Evolutionary conservation across 2,113 vertebrate genomes (phyloP).

Genomic region (Atherinomorus stipes): DNA sequence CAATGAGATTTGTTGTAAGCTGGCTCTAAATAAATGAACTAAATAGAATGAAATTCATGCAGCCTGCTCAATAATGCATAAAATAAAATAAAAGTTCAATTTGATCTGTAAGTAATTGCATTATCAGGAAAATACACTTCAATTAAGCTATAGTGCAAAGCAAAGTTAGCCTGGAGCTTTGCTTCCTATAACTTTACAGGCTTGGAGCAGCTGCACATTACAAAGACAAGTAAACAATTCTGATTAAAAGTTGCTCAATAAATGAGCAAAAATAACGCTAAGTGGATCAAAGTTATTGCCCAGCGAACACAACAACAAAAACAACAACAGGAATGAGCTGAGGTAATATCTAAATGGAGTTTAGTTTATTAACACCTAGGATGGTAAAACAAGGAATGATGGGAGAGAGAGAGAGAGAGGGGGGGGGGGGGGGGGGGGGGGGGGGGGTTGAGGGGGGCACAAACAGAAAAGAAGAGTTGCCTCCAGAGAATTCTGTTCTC

Average conservation of each 20-base stretch:
- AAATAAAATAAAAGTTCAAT: not conserved
- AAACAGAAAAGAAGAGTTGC: conserved; percentile 63
- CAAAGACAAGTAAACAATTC: not conserved
- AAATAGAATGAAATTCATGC: not conserved
- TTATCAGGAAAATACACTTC: not conserved
- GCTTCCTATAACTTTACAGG: not conserved
- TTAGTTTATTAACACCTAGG: conserved; percentile 61
- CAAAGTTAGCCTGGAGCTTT: not conserved
- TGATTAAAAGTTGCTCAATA: not conserved
- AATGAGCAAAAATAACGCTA: not conserved
- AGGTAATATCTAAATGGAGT: conserved; percentile 40
- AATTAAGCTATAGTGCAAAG: not conserved
- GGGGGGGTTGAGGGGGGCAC: conserved; percentile 39
- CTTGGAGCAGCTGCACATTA: not conserved
- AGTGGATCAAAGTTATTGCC: not conserved
- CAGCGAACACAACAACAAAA: not conserved
- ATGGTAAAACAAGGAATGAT: conserved; percentile 47
- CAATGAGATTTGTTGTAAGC: not conserved
- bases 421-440: conserved; percentile 44
- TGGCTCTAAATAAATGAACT: not conserved
- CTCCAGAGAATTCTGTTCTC: conserved; percentile 75
- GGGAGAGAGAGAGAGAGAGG: conserved; percentile 35
- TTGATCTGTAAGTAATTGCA: not conserved
- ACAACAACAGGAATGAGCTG: not conserved
- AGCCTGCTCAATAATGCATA: not conserved